Evolutionary conservation across 1,140 invertebrate species (phyloP), one percentile per base, ranked within the genome.

Genomic region (Drosophila teissieri): DNA sequence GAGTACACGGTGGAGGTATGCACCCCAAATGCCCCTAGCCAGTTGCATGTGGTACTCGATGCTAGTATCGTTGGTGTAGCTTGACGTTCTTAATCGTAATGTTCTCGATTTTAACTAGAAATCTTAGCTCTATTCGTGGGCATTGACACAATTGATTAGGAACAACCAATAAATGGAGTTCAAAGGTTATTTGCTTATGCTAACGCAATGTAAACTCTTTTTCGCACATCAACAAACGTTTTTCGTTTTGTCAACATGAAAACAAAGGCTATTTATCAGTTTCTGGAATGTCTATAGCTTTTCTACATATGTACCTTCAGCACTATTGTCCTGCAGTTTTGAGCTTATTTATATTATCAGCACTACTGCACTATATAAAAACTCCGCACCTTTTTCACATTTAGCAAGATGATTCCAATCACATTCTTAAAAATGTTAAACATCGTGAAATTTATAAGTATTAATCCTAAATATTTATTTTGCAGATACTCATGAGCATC

Each of bases 401-500:
- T 39, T 4, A 39, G 37, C 15, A 34, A 12, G 4, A 34, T 17
- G 10, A 4, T 27, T n/a, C 12, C 0, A 1, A 17, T 40, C 22
- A 61, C 52, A 5, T 11, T 27, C n/a, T 1, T 8, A 27, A n/a
- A 4, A 7, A 39, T 17, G 0, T 7, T 14, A 3, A 15, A 15
- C 11, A 14, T 8, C 1, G 8, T 7, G 12, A 8, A 19, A 3
- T 12, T 4, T 44, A 44, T n/a, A 0, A 12, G 15, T 0, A 27
- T 11, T 62, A 62, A 42, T 42, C 10, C 0, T 8, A 42, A 34
- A 2, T 1, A 34, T 68, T 27, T 68, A 48, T 58, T 4, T 92
- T 92, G 0, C 91, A 92, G 91, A 92, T 92, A 92, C 91, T 80
- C 91, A 92, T 80, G 91, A 92, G 78, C 91, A 92, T 73, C 91